Evolutionary conservation across 2,888 invertebrate genomes (phyloP).

Genomic region (Willowsia nigromaculata): DNA sequence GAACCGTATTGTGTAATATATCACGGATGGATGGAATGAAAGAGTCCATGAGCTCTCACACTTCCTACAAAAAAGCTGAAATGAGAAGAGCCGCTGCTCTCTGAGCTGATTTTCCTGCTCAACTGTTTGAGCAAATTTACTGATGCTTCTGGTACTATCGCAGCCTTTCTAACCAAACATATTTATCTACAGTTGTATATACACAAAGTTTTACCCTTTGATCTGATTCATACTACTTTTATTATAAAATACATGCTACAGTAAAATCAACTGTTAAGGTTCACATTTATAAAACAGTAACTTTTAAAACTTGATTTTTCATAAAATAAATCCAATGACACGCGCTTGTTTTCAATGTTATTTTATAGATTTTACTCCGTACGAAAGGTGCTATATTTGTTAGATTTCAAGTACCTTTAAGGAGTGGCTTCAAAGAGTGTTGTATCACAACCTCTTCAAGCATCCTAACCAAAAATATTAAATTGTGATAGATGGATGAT

Average conservation of each 20-base stretch:
- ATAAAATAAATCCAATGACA: no score
- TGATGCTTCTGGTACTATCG: neutral
- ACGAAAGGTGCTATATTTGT: no score
- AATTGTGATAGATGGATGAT: conserved; percentile 35
- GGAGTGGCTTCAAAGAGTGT: no score
- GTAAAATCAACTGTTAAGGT: no score
- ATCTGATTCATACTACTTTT: neutral
- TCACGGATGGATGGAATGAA: conserved; percentile 56
- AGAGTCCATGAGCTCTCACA: conserved; percentile 24
- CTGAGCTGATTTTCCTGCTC: neutral
- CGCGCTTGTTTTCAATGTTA: no score
- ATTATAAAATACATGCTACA: no score
- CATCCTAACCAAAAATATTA: neutral
- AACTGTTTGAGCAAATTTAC: neutral
- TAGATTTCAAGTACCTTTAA: no score
- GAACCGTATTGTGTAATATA: conserved; percentile 63
- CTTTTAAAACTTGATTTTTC: no score
- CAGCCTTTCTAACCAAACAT: neutral
- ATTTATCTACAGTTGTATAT: conserved; percentile 17
- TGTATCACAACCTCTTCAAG: neutral
- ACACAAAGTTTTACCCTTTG: neutral
- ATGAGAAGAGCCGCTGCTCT: conserved; percentile 8
- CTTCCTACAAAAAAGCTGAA: conserved; percentile 11
- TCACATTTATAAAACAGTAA: no score
- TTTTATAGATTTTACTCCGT: no score